Percentiles rank a stretch among this genome's conserved stretches.
Evolutionary conservation across 2,797 vertebrate species (phyloP).

Genomic region (Malacoraja senta): DNA sequence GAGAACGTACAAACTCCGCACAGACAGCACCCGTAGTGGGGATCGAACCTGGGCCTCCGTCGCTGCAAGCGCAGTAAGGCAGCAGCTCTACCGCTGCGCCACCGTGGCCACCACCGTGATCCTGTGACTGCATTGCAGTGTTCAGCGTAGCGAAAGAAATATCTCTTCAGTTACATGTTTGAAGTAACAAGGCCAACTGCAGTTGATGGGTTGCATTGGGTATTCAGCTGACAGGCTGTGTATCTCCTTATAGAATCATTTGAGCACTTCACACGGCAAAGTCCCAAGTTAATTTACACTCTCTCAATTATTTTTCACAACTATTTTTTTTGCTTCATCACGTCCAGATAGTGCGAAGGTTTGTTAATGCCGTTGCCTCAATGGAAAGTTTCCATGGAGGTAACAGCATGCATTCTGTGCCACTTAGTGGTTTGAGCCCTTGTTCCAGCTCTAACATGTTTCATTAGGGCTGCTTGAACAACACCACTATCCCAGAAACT

Average conservation of each 20-base stretch:
- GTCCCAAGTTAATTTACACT: conserved; percentile 30
- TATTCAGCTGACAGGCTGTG: not conserved
- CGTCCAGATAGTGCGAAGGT: not conserved
- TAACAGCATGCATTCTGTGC: not conserved
- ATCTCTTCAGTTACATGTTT: not conserved
- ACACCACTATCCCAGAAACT: no score
- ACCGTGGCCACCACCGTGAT: no score
- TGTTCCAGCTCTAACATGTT: not conserved
- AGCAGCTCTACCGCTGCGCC: no score
- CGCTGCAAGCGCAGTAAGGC: no score
- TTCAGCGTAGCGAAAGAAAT: no score
- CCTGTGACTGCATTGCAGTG: not conserved
- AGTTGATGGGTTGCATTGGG: not conserved
- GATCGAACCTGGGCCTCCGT: no score
- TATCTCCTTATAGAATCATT: not conserved
- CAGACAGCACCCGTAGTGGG: no score
- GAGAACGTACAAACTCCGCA: no score
- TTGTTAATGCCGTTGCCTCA: not conserved
- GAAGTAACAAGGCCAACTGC: not conserved
- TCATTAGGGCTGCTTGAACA: not conserved
- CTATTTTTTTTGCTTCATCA: not conserved
- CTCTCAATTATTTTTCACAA: conserved; percentile 15
- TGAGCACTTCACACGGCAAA: not conserved
- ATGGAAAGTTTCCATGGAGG: not conserved
- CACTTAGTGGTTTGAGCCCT: not conserved